Evolutionary conservation across 2,888 invertebrate species (phyloP).

Genomic region (Eupithecia vulgata): DNA sequence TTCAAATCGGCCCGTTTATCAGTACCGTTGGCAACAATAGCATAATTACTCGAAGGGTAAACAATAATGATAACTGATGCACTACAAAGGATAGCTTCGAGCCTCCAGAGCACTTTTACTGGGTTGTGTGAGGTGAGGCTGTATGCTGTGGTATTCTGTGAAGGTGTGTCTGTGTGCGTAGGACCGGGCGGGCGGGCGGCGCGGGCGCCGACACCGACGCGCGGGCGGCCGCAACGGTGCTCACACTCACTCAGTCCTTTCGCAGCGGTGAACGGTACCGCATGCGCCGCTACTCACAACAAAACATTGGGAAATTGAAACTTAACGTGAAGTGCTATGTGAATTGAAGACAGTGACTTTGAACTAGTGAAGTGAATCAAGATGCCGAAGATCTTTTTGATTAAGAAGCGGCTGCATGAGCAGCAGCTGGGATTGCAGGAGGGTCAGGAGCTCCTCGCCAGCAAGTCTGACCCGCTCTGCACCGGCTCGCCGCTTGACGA

Average conservation of each 20-base stretch:
- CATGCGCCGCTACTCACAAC: constrained; percentile 80
- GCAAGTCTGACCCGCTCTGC: constrained; percentile 86
- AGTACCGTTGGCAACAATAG: constrained; percentile 40
- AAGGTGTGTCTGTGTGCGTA: constrained; percentile 58
- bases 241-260: constrained; percentile 76
- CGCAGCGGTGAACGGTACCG: constrained; percentile 82
- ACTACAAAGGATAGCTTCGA: constrained; percentile 52
- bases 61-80: constrained; percentile 45
- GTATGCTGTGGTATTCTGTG: constrained; percentile 49
- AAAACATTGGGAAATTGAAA: constrained; percentile 71
- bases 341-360: constrained; percentile 74
- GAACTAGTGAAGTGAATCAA: constrained; percentile 79
- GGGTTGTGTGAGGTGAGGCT: constrained; percentile 64
- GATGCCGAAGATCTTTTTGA: constrained; percentile 97
- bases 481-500: constrained; percentile 83
- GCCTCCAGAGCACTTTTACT: constrained; percentile 78
- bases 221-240: constrained; percentile 83
- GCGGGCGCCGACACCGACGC: constrained; percentile 63
- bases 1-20: constrained; percentile 30
- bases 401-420: constrained; percentile 95
- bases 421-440: constrained; percentile 94
- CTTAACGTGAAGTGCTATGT: constrained; percentile 79
- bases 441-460: constrained; percentile 89
- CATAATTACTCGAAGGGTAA: constrained; percentile 48
- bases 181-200: constrained; percentile 61